phyloP scores from a whole-genome alignment of 2,113 vertebrate genomes.

The Scortum barcoo region DNA sequence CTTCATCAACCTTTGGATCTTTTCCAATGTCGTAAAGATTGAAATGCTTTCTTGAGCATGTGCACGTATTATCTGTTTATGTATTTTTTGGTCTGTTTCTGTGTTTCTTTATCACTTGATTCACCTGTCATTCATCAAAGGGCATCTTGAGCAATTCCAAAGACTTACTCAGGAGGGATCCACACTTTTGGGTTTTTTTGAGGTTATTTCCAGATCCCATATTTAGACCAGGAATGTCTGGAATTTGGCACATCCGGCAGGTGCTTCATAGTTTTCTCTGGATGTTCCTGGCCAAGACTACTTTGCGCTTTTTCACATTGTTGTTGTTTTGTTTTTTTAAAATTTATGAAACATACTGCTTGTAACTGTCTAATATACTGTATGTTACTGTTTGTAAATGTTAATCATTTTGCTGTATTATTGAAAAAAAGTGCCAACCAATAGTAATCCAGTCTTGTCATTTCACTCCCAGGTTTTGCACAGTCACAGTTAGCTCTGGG shows the following conservation, averaged over 20 bases:
- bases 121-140: conserved; percentile 32
- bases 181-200: conserved; percentile 12
- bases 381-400: conserved; percentile 41
- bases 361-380: conserved; percentile 47
- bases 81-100: not conserved
- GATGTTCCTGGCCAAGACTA: conserved; percentile 29
- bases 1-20: conserved; percentile 34
- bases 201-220: conserved; percentile 30
- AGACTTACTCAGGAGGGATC: conserved; percentile 60
- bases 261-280: conserved; percentile 16
- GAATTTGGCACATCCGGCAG: conserved; percentile 26
- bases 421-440: conserved; percentile 77
- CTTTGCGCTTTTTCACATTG: not conserved
- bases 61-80: conserved; percentile 57
- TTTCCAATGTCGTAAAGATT: conserved; percentile 48
- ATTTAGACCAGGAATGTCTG: conserved; percentile 18
- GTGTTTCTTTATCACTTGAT: conserved; percentile 6
- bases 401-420: conserved; percentile 44
- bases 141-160: conserved; percentile 58
- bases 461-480: conserved; percentile 39
- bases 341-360: conserved; percentile 4
- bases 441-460: conserved; percentile 48
- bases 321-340: conserved; percentile 27
- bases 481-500: conserved; percentile 45
- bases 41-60: conserved; percentile 24